Evolutionary conservation across 2,113 vertebrate species (phyloP), one percentile per base, ranked within the genome.

Genomic region (Carollia perspicillata): DNA sequence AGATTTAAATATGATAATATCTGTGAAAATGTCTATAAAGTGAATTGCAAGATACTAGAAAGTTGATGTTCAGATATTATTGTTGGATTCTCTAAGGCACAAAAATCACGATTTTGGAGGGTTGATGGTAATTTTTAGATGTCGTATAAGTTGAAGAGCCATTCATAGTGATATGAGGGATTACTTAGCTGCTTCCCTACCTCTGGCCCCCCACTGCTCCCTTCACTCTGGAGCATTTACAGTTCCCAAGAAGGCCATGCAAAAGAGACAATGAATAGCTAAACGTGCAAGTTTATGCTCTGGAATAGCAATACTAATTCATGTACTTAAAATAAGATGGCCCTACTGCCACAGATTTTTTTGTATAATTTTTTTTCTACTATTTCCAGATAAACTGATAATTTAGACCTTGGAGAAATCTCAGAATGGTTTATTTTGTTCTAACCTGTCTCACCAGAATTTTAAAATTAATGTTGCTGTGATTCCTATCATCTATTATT

Each of bases 381-480:
- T 55, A 33, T 94, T 71, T 92, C 42, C 58, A 89, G 47, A 89
- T 68, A 90, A 87, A 69, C 2, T 33, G 63, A 85, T 74, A 90
- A 58, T 84, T 95, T 55, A 83, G 37, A 79, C 14, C 42, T 89
- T 22, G 49, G 58, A 22, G 33, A 95, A 93, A 72, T 13, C 42
- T 51, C 33, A 63, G 35, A 49, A 58, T 16, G 8, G 16, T 90
- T 87, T 80, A n/a, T 69, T 68, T 72, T 86, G 37, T 26, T 33
- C 35, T 58, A 55, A 13, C 5, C 18, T 53, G 30, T 75, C 44
- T 66, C 53, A 65, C 2, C 11, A 65, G 6, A 40, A 92, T 84
- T 91, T 94, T 90, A 14, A 63, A 96, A 86, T 49, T 78, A 65
- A 96, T 49, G 65, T 88, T 84, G 23, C 68, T 83, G 2, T 63